A percentile compares a stretch with the other conserved stretches of the same genome.
These are phyloP conservation scores for Cettia cetti DNA, from an alignment of 2,113 vertebrate species.

Conservation along the genomic window DNA sequence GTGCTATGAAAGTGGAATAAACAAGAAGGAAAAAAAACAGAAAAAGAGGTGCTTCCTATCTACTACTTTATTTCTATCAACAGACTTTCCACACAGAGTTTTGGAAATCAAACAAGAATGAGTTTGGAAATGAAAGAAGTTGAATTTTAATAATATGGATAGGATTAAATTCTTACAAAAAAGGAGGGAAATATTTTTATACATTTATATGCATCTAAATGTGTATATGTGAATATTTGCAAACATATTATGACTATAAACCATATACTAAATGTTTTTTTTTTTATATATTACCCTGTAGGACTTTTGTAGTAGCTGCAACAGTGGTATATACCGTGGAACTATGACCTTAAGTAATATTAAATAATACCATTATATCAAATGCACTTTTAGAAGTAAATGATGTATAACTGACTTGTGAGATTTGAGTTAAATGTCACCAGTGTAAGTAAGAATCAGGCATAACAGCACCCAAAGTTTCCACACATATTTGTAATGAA, in stretches of 20 bases:
- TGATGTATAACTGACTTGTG: background rate
- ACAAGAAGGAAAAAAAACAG: background rate
- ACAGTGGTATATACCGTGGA: background rate
- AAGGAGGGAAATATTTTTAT: background rate
- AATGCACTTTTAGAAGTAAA: background rate
- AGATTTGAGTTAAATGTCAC: background rate
- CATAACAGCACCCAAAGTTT: fast-evolving
- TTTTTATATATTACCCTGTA: background rate
- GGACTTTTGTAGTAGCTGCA: background rate
- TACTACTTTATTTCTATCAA: background rate
- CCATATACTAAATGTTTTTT: background rate
- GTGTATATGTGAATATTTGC: background rate
- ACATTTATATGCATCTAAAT: background rate
- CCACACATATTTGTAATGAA: background rate
- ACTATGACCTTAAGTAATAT: background rate
- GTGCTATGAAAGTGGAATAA: background rate
- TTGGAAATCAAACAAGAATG: background rate
- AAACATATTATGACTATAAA: background rate
- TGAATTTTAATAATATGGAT: background rate
- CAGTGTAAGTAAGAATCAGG: background rate
- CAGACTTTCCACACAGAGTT: background rate
- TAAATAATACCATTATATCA: background rate
- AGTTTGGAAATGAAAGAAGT: background rate
- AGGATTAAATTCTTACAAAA: background rate
- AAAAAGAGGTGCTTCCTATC: background rate